Conservation (phyloP, 2,888 invertebrate species). For the Chrysolina americana region DNA sequence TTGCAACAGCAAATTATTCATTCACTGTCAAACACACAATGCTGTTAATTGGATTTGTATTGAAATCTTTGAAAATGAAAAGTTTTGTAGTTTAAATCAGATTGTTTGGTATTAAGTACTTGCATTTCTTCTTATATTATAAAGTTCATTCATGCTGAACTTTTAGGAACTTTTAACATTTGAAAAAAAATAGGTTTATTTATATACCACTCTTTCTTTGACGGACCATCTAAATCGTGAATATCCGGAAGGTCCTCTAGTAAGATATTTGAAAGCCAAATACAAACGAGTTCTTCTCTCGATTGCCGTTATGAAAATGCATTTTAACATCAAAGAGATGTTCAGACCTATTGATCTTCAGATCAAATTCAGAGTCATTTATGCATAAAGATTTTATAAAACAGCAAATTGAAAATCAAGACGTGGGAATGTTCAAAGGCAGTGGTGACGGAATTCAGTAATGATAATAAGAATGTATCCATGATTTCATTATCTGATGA, state of each 20-base stretch:
- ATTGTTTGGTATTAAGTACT: too few relatives aligned
- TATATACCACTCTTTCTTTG: not conserved
- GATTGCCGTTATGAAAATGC: conserved; percentile 66
- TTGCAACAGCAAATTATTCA: too few relatives aligned
- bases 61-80: too few relatives aligned
- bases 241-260: conserved; percentile 17
- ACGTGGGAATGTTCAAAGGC: not conserved
- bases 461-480: too few relatives aligned
- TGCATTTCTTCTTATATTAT: too few relatives aligned
- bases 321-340: conserved; percentile 66
- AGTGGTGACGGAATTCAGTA: not conserved
- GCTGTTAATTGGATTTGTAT: too few relatives aligned
- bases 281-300: conserved; percentile 55
- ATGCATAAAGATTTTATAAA: conserved; percentile 63
- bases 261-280: conserved; percentile 47
- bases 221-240: not conserved
- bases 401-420: not conserved
- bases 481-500: too few relatives aligned
- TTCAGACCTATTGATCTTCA: conserved; percentile 62
- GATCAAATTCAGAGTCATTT: conserved; percentile 65
- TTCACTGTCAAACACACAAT: too few relatives aligned
- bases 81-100: too few relatives aligned
- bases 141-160: too few relatives aligned
- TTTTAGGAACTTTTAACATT: too few relatives aligned
- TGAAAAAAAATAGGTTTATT: too few relatives aligned